Evolutionary conservation across 53 echinoderm and acorn worm species (phyloP).

Genomic region (Holothuria scabra): DNA sequence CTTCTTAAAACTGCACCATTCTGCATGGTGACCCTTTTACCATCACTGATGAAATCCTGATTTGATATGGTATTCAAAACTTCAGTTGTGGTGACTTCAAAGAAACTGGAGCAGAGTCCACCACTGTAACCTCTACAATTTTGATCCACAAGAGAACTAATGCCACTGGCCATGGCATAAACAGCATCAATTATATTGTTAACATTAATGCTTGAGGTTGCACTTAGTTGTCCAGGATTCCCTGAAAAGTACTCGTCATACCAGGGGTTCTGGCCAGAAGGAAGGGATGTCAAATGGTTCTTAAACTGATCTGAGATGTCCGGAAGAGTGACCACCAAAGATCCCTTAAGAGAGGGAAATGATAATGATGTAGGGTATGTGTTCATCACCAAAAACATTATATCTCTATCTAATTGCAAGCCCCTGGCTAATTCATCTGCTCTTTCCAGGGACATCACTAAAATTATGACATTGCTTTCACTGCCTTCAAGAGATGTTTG

Average conservation of each 20-base stretch:
- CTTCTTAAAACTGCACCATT: conserved; percentile 34
- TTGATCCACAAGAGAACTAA: conserved; percentile 44
- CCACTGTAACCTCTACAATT: conserved; percentile 40
- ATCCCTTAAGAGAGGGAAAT: conserved; percentile 38
- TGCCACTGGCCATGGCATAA: conserved; percentile 78
- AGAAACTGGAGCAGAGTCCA: conserved; percentile 56
- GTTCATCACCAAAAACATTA: conserved; percentile 25
- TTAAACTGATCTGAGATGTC: conserved; percentile 42
- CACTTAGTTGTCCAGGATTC: conserved; percentile 28
- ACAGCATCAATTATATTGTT: conserved; percentile 70
- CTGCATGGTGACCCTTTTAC: conserved; percentile 57
- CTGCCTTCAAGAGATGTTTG: neutral
- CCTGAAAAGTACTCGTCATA: conserved; percentile 60
- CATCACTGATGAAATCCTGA: conserved; percentile 53
- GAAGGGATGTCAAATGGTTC: conserved; percentile 57
- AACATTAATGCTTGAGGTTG: conserved; percentile 17
- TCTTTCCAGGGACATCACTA: conserved; percentile 16
- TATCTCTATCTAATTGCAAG: neutral
- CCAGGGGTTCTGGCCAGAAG: conserved; percentile 64
- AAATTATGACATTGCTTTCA: conserved; percentile 25
- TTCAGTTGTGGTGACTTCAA: conserved; percentile 52
- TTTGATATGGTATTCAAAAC: conserved; percentile 28
- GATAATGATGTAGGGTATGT: neutral
- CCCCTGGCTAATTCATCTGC: neutral
- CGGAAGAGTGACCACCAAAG: conserved; percentile 37